phyloP scores from a whole-genome alignment of 1,140 invertebrate species.

The Grapholita molesta region DNA sequence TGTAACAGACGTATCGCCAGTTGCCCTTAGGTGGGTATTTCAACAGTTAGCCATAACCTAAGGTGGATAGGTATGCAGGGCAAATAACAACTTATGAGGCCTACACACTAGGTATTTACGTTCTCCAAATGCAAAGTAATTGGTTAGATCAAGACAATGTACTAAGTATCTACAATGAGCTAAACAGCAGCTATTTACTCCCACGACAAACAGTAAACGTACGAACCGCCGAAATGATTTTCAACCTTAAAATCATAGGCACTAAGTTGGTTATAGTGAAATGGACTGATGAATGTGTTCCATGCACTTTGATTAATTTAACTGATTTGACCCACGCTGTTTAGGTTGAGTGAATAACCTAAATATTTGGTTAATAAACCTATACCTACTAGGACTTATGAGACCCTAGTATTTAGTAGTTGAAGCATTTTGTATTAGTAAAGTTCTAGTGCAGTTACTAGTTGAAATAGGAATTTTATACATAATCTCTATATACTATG shows the following conservation, averaged over 20 bases:
- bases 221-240: not conserved
- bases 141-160: too few relatives aligned
- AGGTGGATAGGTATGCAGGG: too few relatives aligned
- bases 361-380: not conserved
- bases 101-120: too few relatives aligned
- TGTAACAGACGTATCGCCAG: too few relatives aligned
- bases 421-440: not conserved
- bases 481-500: not conserved
- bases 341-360: not conserved
- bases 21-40: too few relatives aligned
- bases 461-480: slow-evolving; percentile 6
- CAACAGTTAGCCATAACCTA: too few relatives aligned
- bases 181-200: not conserved
- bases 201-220: not conserved
- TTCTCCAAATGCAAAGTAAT: too few relatives aligned
- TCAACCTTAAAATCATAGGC: not conserved
- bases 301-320: slow-evolving; percentile 12
- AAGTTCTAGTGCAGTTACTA: not conserved
- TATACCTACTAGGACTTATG: not conserved
- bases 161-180: not conserved
- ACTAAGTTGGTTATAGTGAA: not conserved
- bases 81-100: too few relatives aligned
- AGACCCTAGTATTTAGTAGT: not conserved
- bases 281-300: not conserved
- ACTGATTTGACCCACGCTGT: slow-evolving; percentile 4